A percentile compares a stretch with the other conserved stretches of the same genome.
Conservation (phyloP, 1,140 invertebrate species). For the Argopecten irradians region DNA sequence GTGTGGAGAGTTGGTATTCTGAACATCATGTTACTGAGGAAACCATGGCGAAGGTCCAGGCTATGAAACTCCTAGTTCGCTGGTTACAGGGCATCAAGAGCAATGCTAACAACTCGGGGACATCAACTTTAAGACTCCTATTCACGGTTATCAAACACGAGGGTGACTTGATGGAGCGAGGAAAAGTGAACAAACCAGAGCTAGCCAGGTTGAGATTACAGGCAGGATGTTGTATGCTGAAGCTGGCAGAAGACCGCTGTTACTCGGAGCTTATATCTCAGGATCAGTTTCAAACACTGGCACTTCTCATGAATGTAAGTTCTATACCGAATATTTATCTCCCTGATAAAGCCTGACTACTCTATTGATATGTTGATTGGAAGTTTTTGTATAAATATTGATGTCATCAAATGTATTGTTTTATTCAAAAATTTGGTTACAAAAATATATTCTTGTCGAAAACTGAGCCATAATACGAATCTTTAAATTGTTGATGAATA, state of each 20-base stretch:
- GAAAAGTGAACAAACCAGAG: constrained; percentile 86
- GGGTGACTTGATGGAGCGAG: constrained; percentile 86
- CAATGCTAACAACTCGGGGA: constrained; percentile 89
- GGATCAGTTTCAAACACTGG: constrained; percentile 96
- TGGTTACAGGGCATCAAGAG: constrained; percentile 94
- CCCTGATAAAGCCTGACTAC: not conserved
- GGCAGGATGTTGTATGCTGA: constrained; percentile 96
- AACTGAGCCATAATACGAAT: too few species aligned
- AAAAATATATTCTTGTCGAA: too few species aligned
- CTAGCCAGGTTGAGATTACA: constrained; percentile 93
- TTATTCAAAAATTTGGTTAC: too few species aligned
- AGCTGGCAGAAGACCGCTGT: constrained; percentile 96
- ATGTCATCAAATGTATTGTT: not conserved
- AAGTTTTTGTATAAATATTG: not conserved
- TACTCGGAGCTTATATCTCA: constrained; percentile 95
- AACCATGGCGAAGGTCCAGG: constrained; percentile 95
- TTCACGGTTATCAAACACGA: constrained; percentile 93
- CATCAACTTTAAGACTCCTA: constrained; percentile 95
- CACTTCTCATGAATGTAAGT: constrained; percentile 91
- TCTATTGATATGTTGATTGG: not conserved
- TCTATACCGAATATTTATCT: not conserved
- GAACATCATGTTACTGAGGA: constrained; percentile 93
- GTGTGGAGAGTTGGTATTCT: constrained; percentile 86
- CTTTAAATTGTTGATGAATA: too few species aligned
- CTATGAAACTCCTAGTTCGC: constrained; percentile 95